A percentile compares a stretch with the other conserved stretches of the same genome.
phyloP scores from a whole-genome alignment of 1,140 invertebrate species.

The Drosophila sturtevanti region DNA sequence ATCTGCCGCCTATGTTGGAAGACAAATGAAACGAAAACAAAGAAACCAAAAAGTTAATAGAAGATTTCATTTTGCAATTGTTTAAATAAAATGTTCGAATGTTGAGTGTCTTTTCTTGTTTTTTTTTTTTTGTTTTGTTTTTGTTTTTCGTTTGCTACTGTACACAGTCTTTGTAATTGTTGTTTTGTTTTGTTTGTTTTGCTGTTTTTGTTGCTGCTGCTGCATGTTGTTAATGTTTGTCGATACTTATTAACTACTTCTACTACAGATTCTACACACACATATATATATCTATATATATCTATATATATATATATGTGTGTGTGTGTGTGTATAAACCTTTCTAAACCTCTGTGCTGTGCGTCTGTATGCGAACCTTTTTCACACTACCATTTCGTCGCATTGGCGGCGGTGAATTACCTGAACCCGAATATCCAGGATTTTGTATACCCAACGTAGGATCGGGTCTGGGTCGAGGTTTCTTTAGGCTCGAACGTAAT shows the following conservation, averaged over 20 bases:
- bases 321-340: too few relatives aligned
- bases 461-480: conserved; percentile 86
- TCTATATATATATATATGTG: background rate
- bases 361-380: conserved; percentile 94
- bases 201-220: conserved; percentile 26
- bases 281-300: background rate
- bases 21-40: conserved; percentile 68
- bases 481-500: conserved; percentile 91
- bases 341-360: conserved; percentile 90
- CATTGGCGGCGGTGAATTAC: conserved; percentile 88
- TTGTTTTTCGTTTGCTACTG: conserved; percentile 60
- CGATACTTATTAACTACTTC: conserved; percentile 21
- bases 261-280: background rate
- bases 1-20: conserved; percentile 63
- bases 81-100: conserved; percentile 46
- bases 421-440: conserved; percentile 88
- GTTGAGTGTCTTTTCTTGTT: conserved; percentile 22
- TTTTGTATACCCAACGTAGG: conserved; percentile 91
- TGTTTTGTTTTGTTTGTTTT: conserved; percentile 39
- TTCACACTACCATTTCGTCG: conserved; percentile 92
- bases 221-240: conserved; percentile 35
- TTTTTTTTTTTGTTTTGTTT: conserved; percentile 32
- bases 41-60: background rate
- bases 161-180: conserved; percentile 77
- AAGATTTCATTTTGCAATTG: conserved; percentile 32